These are phyloP conservation scores for Gambusia holbrooki DNA, from an alignment of 2,113 vertebrate genomes.

Conservation along the genomic window DNA sequence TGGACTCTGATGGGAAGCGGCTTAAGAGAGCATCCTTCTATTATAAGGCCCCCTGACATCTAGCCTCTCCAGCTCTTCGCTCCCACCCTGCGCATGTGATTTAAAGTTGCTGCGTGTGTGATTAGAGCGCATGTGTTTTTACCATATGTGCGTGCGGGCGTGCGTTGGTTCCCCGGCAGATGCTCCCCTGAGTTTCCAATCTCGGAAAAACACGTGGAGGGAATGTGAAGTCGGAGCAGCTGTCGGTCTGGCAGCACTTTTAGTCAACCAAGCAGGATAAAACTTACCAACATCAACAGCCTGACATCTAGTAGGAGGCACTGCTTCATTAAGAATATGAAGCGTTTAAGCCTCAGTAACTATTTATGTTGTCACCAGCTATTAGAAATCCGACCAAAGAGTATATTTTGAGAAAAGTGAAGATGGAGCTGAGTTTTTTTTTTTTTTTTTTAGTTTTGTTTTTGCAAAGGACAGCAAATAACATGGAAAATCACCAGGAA, in stretches of 20 bases:
- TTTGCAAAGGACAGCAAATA: neutral
- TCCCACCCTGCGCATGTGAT: slow-evolving; percentile 23
- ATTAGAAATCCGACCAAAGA: slow-evolving; percentile 25
- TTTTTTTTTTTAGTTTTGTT: no score
- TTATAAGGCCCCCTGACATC: slow-evolving; percentile 70
- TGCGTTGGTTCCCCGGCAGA: slow-evolving; percentile 37
- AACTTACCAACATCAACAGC: slow-evolving; percentile 57
- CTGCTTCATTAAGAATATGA: slow-evolving; percentile 17
- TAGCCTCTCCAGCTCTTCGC: slow-evolving; percentile 56
- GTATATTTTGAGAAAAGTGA: slow-evolving; percentile 19
- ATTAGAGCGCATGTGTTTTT: slow-evolving; percentile 41
- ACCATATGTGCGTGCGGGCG: slow-evolving; percentile 2
- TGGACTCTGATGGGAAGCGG: slow-evolving; percentile 60
- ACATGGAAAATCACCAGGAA: slow-evolving; percentile 33
- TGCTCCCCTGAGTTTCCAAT: slow-evolving; percentile 63
- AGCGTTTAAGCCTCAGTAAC: slow-evolving; percentile 27
- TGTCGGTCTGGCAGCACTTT: slow-evolving; percentile 70
- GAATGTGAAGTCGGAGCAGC: slow-evolving; percentile 74
- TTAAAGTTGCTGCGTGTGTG: slow-evolving; percentile 37
- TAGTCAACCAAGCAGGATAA: slow-evolving; percentile 41
- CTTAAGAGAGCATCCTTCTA: slow-evolving; percentile 74
- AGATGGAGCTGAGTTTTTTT: neutral
- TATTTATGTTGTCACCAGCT: slow-evolving; percentile 41
- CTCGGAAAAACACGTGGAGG: slow-evolving; percentile 67
- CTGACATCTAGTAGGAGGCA: slow-evolving; percentile 46